A percentile compares a stretch with the other conserved stretches of the same genome.
Conservation (phyloP, 2,113 vertebrate species). For the Paralichthys olivaceus region DNA sequence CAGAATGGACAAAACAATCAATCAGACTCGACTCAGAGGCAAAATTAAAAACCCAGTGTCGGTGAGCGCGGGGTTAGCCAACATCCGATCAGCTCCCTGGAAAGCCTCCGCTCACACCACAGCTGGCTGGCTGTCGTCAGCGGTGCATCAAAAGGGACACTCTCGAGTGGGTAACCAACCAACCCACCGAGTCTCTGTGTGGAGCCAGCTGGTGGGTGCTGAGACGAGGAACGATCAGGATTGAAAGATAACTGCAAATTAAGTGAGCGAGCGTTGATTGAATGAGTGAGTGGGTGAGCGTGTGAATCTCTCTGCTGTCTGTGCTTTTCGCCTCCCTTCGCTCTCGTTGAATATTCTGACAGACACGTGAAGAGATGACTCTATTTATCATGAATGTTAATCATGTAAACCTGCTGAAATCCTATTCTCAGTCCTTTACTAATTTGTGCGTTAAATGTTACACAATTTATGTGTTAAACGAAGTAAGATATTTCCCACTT, state of each 20-base stretch:
- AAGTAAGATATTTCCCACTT: too few species aligned
- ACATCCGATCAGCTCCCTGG: slow-evolving; percentile 4
- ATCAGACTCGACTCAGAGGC: too few species aligned
- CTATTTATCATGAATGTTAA: too few species aligned
- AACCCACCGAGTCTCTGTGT: slow-evolving; percentile 13
- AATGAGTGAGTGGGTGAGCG: slow-evolving; percentile 40
- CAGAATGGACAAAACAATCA: not conserved
- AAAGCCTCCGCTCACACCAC: slow-evolving; percentile 22
- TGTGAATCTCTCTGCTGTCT: not conserved
- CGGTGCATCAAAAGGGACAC: slow-evolving; percentile 31
- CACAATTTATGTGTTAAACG: too few species aligned
- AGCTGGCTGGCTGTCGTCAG: slow-evolving; percentile 62
- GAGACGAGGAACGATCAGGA: slow-evolving; percentile 53
- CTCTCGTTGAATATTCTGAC: not conserved
- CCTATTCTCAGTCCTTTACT: too few species aligned
- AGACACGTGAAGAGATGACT: not conserved
- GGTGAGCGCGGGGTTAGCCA: not conserved
- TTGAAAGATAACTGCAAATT: slow-evolving; percentile 57
- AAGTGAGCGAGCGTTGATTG: slow-evolving; percentile 60
- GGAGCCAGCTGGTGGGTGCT: slow-evolving; percentile 19
- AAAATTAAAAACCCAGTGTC: too few species aligned
- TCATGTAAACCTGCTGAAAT: too few species aligned
- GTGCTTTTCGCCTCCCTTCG: too few species aligned
- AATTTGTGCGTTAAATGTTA: too few species aligned
- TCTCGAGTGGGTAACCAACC: slow-evolving; percentile 35